Evolutionary conservation across 2,888 invertebrate genomes (phyloP).

Genomic region (Eupithecia dodoneata): DNA sequence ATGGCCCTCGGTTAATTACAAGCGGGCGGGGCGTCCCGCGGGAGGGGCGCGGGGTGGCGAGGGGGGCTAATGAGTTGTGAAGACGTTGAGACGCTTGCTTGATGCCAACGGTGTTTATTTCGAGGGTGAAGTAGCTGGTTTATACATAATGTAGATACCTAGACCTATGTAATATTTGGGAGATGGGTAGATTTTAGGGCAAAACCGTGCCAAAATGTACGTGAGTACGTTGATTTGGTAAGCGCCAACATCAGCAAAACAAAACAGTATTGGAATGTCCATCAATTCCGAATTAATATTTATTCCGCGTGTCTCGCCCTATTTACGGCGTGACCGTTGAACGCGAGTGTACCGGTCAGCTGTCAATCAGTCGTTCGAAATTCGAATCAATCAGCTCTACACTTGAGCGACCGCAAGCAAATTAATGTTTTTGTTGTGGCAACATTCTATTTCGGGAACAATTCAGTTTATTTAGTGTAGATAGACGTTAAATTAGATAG

Average conservation of each 20-base stretch:
- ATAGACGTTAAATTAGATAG: neutral
- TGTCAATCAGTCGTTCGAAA: slow-evolving; percentile 67
- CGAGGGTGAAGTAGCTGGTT: slow-evolving; percentile 22
- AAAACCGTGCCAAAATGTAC: neutral
- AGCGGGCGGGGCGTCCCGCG: slow-evolving; percentile 66
- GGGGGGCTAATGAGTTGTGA: slow-evolving; percentile 80
- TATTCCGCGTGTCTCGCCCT: slow-evolving; percentile 46
- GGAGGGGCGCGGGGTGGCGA: slow-evolving; percentile 42
- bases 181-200: neutral
- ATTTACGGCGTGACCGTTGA: slow-evolving; percentile 38
- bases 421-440: slow-evolving; percentile 41
- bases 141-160: neutral
- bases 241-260: neutral
- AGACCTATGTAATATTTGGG: neutral
- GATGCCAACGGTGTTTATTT: slow-evolving; percentile 45
- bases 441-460: slow-evolving; percentile 34
- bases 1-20: slow-evolving; percentile 84
- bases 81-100: slow-evolving; percentile 61
- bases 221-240: neutral
- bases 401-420: slow-evolving; percentile 49
- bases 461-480: neutral
- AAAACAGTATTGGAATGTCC: slow-evolving; percentile 25
- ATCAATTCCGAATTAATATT: slow-evolving; percentile 39
- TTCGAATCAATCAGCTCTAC: slow-evolving; percentile 59
- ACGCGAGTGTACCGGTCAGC: slow-evolving; percentile 55